Evolutionary conservation across 2,113 vertebrate species (phyloP), one percentile per base, ranked within the genome.

Genomic region (Sceloporus tristichus): DNA sequence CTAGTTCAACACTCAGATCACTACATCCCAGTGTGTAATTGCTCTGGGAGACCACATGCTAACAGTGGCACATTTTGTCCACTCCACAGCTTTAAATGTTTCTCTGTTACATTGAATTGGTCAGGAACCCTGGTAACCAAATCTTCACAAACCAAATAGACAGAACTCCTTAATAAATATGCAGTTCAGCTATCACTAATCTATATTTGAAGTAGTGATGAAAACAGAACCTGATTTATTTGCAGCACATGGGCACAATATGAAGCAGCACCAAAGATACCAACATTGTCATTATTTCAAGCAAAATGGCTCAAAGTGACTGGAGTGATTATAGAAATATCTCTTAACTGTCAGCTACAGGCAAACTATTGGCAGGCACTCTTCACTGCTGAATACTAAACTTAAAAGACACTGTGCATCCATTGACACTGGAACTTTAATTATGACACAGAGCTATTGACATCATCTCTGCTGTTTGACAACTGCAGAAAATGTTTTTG

Each of bases 331-430:
- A 89, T 84, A 85, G 82, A 91, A 74, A 59, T 74, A 89, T 93
- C 75, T 13, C 1, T 91, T 88, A 80, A 77, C 82, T 93, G 85
- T 74, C 81, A 91, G 84, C 89, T 93, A 11, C 73, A 84, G 89
- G 68, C 19, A 92, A 91, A 91, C 84, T 92, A 95, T 92, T 92
- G 91, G 88, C 87, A 91, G 56, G 48, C 38, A 0, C 19, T 93
- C 23, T 85, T 92, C 90, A 91, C 75, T 77, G 16, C 68, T 91
- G 91, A 92, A 83, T 91, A 6, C 25, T 29, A 29, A 71, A 85
- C 82, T 85, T 91, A 85, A 93, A 88, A 91, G 77, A 86, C 25
- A 82, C 7, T 14, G 66, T 19, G 80, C 77, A 92, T 74, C 82
- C 85, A 66, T 84, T 93, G 91, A 76, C 25, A 77, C 70, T 71